Percentiles rank a stretch among this genome's conserved stretches.
Evolutionary conservation across 2,797 vertebrate species (phyloP).

Genomic region (Novumbra hubbsi): DNA sequence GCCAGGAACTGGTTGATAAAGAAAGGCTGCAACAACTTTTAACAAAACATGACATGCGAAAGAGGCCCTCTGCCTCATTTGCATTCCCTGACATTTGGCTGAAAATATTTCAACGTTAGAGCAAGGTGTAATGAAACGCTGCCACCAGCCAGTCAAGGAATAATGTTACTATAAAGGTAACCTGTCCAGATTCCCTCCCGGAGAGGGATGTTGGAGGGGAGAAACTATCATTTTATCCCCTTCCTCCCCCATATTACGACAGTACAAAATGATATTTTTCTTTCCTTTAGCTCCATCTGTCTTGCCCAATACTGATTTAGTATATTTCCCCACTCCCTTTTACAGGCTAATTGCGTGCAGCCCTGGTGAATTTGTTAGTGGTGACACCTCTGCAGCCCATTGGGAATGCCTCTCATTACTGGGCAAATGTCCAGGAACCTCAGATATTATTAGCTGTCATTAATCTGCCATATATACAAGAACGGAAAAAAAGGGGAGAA

Average conservation of each 20-base stretch:
- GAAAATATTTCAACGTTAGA: slow-evolving; percentile 97
- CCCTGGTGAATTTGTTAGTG: slow-evolving; percentile 97
- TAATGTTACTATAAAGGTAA: slow-evolving; percentile 99
- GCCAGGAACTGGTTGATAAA: slow-evolving; percentile 53
- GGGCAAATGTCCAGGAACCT: slow-evolving; percentile 96
- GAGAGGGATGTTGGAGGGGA: slow-evolving; percentile 87
- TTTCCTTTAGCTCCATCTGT: slow-evolving; percentile 71
- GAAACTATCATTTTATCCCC: slow-evolving; percentile 53
- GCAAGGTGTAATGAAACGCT: slow-evolving; percentile 97
- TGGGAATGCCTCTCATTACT: slow-evolving; percentile 99
- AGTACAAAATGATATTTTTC: slow-evolving; percentile 49
- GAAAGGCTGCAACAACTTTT: slow-evolving; percentile 83
- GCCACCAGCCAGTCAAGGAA: slow-evolving; percentile 96
- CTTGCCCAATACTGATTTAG: slow-evolving; percentile 89
- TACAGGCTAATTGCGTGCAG: slow-evolving; percentile 95
- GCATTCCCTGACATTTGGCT: slow-evolving; percentile 99
- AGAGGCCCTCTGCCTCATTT: slow-evolving; percentile 89
- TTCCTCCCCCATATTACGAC: slow-evolving; percentile 34
- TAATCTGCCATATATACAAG: slow-evolving; percentile 92
- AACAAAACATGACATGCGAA: slow-evolving; percentile 86
- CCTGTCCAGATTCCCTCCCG: slow-evolving; percentile 92
- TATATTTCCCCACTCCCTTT: slow-evolving; percentile 87
- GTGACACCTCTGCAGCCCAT: slow-evolving; percentile 93
- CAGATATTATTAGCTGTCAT: slow-evolving; percentile 99
- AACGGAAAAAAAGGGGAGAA: slow-evolving; percentile 40